Percentiles rank a stretch among this genome's conserved stretches.
Evolutionary conservation across 2,113 vertebrate species (phyloP).

Genomic region (Lamprotornis superbus): DNA sequence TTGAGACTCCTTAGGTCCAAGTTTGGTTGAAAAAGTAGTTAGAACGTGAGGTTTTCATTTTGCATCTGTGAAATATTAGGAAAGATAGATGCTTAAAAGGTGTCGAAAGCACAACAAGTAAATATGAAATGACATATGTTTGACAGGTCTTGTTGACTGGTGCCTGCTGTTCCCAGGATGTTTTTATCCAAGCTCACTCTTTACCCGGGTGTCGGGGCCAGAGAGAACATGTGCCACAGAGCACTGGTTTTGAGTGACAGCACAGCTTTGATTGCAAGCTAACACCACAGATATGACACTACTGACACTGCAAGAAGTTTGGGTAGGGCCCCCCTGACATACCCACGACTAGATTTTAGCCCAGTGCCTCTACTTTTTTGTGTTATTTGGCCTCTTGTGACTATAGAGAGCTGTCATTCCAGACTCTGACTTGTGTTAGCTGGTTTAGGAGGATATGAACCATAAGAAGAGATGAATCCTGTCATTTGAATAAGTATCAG

Average conservation of each 20-base stretch:
- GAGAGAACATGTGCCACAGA: rapidly evolving
- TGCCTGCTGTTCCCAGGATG: neutral
- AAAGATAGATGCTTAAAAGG: neutral
- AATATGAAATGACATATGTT: neutral
- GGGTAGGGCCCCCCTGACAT: neutral
- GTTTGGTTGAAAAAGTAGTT: neutral
- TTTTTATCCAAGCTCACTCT: neutral
- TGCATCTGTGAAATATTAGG: conserved; percentile 34
- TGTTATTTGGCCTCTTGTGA: neutral
- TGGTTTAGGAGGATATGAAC: neutral
- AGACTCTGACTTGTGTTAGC: neutral
- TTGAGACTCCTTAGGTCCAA: neutral
- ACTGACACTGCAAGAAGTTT: neutral
- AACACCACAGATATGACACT: neutral
- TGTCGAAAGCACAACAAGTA: neutral
- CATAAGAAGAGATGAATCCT: neutral
- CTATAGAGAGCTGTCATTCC: neutral
- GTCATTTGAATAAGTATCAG: neutral
- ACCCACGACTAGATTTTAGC: neutral
- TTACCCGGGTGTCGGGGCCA: neutral
- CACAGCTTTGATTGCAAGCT: neutral
- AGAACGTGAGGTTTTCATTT: neutral
- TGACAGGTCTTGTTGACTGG: neutral
- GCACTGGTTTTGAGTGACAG: neutral
- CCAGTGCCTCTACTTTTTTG: neutral